These are phyloP conservation scores for Halocynthia aurantium DNA, from an alignment of 23 tunicate genomes.

Conservation along the genomic window DNA sequence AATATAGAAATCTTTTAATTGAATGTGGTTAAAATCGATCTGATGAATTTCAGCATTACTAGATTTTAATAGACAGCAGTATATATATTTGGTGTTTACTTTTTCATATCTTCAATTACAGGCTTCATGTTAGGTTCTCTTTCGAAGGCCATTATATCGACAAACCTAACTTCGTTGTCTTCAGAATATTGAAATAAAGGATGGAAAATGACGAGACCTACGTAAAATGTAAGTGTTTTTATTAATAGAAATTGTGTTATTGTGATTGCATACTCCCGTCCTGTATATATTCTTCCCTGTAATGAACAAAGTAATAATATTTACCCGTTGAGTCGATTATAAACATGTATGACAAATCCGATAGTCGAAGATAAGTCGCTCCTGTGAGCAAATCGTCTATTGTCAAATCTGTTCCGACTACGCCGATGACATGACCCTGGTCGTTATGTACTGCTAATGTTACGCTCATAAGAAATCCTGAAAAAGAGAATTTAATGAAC, in stretches of 20 bases:
- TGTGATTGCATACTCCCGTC: too few relatives aligned
- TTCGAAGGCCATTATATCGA: constrained; percentile 33
- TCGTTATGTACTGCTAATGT: constrained; percentile 21
- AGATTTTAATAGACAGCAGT: neutral
- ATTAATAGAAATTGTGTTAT: too few relatives aligned
- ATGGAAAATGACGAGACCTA: constrained; percentile 55
- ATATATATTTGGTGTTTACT: constrained; percentile 5
- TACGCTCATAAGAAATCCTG: constrained; percentile 33
- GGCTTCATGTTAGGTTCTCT: constrained; percentile 17
- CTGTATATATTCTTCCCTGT: too few relatives aligned
- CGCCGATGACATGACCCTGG: constrained; percentile 26
- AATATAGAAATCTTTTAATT: neutral
- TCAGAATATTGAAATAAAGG: constrained; percentile 34
- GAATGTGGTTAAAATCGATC: neutral
- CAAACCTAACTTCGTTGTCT: constrained; percentile 18
- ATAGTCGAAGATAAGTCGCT: constrained; percentile 28
- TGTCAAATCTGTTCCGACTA: constrained; percentile 37
- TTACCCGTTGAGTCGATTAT: constrained; percentile 48
- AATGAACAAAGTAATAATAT: neutral
- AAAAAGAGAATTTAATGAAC: neutral
- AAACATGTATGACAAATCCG: constrained; percentile 55
- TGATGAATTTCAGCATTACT: neutral
- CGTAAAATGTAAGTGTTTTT: neutral
- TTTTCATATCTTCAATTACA: constrained; percentile 43
- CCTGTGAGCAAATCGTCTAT: constrained; percentile 28